Conservation (phyloP, 2,113 vertebrate species). For the Tonatia bakeri region DNA sequence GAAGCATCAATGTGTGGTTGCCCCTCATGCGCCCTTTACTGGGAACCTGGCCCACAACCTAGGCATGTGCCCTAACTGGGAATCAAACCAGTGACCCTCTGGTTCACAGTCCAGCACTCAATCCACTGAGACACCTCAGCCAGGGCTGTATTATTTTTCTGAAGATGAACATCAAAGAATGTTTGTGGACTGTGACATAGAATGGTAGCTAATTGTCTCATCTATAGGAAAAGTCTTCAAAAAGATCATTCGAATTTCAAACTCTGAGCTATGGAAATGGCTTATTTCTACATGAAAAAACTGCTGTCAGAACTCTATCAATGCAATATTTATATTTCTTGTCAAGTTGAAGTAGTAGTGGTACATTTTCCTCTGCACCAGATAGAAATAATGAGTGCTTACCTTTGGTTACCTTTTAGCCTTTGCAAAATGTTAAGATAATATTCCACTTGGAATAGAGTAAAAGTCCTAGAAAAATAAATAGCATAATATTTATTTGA, state of each 20-base stretch:
- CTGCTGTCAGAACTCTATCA: not conserved
- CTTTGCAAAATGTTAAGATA: not conserved
- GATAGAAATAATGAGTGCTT: not conserved
- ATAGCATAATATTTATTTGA: not conserved
- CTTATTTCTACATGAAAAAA: conserved; percentile 32
- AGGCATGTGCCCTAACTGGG: too few species aligned
- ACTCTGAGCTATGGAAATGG: not conserved
- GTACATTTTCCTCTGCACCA: not conserved
- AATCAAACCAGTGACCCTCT: too few species aligned
- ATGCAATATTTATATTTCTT: not conserved
- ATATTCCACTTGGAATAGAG: not conserved
- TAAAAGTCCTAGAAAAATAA: conserved; percentile 33
- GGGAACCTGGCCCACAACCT: too few species aligned
- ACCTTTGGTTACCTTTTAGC: not conserved
- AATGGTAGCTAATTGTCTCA: not conserved
- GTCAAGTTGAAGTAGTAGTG: not conserved
- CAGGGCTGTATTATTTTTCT: not conserved
- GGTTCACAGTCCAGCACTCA: too few species aligned
- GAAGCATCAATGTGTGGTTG: too few species aligned
- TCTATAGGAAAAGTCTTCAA: not conserved
- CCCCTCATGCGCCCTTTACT: too few species aligned
- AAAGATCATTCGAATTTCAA: conserved; percentile 25
- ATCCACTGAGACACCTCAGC: too few species aligned
- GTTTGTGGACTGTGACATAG: not conserved
- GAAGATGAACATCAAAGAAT: not conserved